phyloP scores from a whole-genome alignment of 2,113 vertebrate genomes.

The Heterotis niloticus region DNA sequence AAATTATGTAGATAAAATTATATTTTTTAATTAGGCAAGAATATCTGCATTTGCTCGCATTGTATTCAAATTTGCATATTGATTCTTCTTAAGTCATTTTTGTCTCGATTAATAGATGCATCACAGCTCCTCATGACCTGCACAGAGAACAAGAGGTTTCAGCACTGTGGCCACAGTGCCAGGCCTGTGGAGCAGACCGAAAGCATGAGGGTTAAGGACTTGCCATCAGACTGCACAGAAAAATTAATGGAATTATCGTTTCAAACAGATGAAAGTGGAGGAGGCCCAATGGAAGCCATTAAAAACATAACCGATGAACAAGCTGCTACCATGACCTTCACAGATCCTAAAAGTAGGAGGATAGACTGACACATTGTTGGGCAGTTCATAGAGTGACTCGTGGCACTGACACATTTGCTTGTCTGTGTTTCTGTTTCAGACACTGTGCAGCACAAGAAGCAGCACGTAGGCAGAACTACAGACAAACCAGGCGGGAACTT shows the following conservation, averaged over 20 bases:
- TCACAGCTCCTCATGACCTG: slow-evolving; percentile 55
- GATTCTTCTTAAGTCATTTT: not conserved
- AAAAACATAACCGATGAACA: slow-evolving; percentile 63
- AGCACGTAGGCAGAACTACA: slow-evolving; percentile 53
- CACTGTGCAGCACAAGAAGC: slow-evolving; percentile 56
- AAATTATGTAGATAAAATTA: too few species aligned
- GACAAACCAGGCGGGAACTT: slow-evolving; percentile 64
- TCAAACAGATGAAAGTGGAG: slow-evolving; percentile 67
- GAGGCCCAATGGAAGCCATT: slow-evolving; percentile 38
- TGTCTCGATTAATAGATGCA: slow-evolving; percentile 48
- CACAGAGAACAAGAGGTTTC: slow-evolving; percentile 41
- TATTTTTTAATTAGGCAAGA: too few species aligned
- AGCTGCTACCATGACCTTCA: slow-evolving; percentile 73
- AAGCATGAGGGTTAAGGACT: slow-evolving; percentile 68
- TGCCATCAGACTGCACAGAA: slow-evolving; percentile 51
- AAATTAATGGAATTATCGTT: slow-evolving; percentile 70
- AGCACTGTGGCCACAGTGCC: slow-evolving; percentile 51
- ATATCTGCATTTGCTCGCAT: too few species aligned
- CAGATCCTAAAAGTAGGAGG: slow-evolving; percentile 68
- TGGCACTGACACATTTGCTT: too few species aligned
- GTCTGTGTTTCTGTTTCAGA: slow-evolving; percentile 38
- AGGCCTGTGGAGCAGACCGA: slow-evolving; percentile 61
- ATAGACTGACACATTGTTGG: too few species aligned
- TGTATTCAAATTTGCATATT: too few species aligned
- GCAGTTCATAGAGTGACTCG: too few species aligned